Conservation (phyloP, 2,113 vertebrate species). For the Ageneiosus marmoratus region DNA sequence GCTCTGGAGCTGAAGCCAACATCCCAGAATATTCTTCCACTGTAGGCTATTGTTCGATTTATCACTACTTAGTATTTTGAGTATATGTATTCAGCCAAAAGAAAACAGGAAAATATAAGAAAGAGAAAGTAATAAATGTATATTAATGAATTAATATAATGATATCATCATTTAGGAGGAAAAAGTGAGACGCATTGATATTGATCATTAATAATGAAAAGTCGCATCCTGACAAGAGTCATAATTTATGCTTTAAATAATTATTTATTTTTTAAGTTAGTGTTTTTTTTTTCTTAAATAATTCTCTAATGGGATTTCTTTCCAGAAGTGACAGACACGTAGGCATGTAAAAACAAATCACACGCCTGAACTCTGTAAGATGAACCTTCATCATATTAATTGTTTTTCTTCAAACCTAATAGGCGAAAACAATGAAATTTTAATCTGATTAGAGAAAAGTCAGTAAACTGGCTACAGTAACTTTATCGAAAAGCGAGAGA, state of each 20-base stretch:
- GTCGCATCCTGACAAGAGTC: background rate
- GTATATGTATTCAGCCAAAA: background rate
- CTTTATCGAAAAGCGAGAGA: background rate
- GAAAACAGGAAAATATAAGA: background rate
- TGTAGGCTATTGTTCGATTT: slow-evolving; percentile 1
- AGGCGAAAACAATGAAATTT: background rate
- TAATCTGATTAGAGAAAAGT: background rate
- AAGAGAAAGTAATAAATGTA: background rate
- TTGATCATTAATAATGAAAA: background rate
- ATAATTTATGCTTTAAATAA: background rate
- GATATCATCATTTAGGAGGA: background rate
- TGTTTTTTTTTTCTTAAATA: no score
- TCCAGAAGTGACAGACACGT: background rate
- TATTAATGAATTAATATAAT: background rate
- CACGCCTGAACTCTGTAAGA: background rate
- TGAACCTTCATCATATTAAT: background rate
- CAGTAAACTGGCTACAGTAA: background rate
- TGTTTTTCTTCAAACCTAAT: background rate
- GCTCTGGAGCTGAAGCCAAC: background rate
- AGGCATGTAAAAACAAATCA: background rate
- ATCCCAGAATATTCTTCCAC: slow-evolving; percentile 32
- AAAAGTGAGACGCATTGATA: background rate
- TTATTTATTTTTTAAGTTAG: background rate
- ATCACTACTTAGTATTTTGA: background rate
- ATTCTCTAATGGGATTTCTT: background rate